phyloP scores from a whole-genome alignment of 1,140 invertebrate species.

The Aphis craccivora region DNA sequence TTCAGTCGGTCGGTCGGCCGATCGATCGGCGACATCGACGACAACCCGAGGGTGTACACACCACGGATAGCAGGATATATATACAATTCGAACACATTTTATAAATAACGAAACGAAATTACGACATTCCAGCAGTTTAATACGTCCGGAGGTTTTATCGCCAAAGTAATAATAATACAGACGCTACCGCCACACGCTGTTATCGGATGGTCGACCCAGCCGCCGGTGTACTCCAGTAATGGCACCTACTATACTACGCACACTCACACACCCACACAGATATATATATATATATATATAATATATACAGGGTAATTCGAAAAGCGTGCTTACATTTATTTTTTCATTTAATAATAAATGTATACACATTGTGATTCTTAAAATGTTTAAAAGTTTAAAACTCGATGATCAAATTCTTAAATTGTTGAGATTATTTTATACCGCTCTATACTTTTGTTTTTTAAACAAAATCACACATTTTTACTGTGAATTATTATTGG shows the following conservation, averaged over 20 bases:
- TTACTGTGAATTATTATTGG: too few relatives aligned
- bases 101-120: conserved; percentile 31
- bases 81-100: conserved; percentile 8
- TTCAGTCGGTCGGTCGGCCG: not conserved
- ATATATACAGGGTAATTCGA: not conserved
- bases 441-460: too few relatives aligned
- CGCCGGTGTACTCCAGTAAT: not conserved
- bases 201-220: not conserved
- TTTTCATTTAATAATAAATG: too few relatives aligned
- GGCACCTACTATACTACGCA: not conserved
- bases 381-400: too few relatives aligned
- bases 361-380: too few relatives aligned
- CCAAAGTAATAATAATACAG: conserved; percentile 9
- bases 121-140: conserved; percentile 23
- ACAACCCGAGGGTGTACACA: not conserved
- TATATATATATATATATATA: not conserved
- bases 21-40: not conserved
- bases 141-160: conserved; percentile 24
- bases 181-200: not conserved
- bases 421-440: too few relatives aligned
- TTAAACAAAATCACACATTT: too few relatives aligned
- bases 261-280: not conserved
- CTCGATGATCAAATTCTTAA: too few relatives aligned
- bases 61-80: not conserved
- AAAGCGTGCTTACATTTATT: too few relatives aligned